Conservation (phyloP, 2,113 vertebrate species). For the Heterotis niloticus region DNA sequence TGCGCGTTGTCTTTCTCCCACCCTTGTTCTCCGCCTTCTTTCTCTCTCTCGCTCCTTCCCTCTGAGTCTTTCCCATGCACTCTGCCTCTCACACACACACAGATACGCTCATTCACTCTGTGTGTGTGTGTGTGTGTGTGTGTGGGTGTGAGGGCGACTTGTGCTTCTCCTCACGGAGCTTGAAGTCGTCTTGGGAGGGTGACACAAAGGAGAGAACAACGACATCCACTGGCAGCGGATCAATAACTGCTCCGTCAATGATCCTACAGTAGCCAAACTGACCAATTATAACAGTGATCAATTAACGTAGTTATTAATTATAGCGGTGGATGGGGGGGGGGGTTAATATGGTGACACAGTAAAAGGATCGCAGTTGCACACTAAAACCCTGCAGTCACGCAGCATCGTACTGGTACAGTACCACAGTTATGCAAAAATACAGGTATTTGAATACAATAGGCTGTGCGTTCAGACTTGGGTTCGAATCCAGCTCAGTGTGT, state of each 20-base stretch:
- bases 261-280: no score
- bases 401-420: no score
- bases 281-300: no score
- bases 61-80: slow-evolving; percentile 40
- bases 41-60: slow-evolving; percentile 42
- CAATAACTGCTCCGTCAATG: not conserved
- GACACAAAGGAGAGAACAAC: slow-evolving; percentile 69
- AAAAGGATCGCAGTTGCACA: no score
- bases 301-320: no score
- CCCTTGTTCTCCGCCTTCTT: slow-evolving; percentile 49
- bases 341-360: no score
- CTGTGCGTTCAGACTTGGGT: no score
- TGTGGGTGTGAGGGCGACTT: slow-evolving; percentile 44
- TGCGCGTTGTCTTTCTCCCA: slow-evolving; percentile 46
- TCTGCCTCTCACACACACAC: slow-evolving; percentile 42
- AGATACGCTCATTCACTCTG: slow-evolving; percentile 33
- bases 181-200: slow-evolving; percentile 62
- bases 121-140: slow-evolving; percentile 28
- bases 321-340: no score
- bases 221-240: slow-evolving; percentile 69
- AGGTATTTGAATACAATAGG: no score
- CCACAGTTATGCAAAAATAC: no score
- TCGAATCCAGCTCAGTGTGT: no score
- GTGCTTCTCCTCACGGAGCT: slow-evolving; percentile 51
- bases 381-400: no score